phyloP scores from a whole-genome alignment of 2,888 invertebrate species.

The Lasioglossum malachurum region DNA sequence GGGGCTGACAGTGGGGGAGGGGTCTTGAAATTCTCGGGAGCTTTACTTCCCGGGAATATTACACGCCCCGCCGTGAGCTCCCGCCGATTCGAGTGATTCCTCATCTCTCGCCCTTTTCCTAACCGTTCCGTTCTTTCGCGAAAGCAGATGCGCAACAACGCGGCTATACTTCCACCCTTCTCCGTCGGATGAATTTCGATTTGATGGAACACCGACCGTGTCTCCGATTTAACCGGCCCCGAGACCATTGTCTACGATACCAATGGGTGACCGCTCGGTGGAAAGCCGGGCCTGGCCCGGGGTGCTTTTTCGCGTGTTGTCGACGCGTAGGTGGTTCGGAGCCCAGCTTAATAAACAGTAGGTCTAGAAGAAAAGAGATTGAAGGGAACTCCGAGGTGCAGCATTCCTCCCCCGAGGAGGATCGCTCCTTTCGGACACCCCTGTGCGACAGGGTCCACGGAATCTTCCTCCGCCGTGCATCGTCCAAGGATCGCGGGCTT shows the following conservation, averaged over 20 bases:
- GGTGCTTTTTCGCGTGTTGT: too few species aligned
- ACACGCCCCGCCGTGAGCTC: slow-evolving; percentile 75
- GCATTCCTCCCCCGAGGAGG: too few species aligned
- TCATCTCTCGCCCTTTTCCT: slow-evolving; percentile 70
- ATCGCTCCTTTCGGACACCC: neutral
- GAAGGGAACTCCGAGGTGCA: too few species aligned
- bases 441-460: neutral
- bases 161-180: slow-evolving; percentile 55
- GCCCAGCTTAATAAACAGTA: too few species aligned
- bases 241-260: neutral
- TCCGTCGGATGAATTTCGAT: slow-evolving; percentile 68
- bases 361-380: too few species aligned
- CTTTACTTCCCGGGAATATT: slow-evolving; percentile 81
- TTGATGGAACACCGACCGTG: slow-evolving; percentile 54
- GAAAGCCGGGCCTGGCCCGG: too few species aligned
- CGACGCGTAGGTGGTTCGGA: too few species aligned
- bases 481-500: neutral
- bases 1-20: slow-evolving; percentile 52
- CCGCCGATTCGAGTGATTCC: slow-evolving; percentile 74
- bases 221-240: slow-evolving; percentile 48
- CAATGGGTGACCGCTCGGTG: too few species aligned
- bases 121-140: slow-evolving; percentile 63
- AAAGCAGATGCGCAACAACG: slow-evolving; percentile 72
- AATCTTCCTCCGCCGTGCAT: neutral
- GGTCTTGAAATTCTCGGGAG: slow-evolving; percentile 78